A percentile compares a stretch with the other conserved stretches of the same genome.
phyloP scores from a whole-genome alignment of 2,888 invertebrate species.

The Agelastica alni region DNA sequence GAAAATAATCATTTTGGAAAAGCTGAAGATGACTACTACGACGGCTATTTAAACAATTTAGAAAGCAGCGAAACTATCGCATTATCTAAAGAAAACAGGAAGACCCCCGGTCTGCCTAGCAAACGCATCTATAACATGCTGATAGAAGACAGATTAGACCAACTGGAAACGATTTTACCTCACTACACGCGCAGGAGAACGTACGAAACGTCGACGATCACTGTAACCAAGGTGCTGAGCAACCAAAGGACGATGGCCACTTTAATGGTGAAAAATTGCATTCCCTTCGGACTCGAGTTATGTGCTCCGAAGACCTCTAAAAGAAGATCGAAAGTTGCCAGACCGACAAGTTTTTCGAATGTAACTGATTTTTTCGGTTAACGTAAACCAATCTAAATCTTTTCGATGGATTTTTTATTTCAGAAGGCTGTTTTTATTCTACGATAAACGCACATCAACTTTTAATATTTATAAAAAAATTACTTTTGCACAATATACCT shows the following conservation, averaged over 20 bases:
- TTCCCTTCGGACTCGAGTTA: conserved; percentile 50
- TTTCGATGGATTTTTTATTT: too few species aligned
- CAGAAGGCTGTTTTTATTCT: too few species aligned
- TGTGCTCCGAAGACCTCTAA: conserved; percentile 41
- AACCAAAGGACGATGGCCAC: conserved; percentile 51
- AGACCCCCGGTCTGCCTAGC: conserved; percentile 44
- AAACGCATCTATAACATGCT: conserved; percentile 46
- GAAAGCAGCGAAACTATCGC: conserved; percentile 41
- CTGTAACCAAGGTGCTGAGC: conserved; percentile 51
- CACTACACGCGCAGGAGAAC: conserved; percentile 50
- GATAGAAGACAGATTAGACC: conserved; percentile 54
- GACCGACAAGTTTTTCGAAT: conserved; percentile 24
- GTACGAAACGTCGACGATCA: conserved; percentile 53
- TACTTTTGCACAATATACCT: too few species aligned
- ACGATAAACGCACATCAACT: too few species aligned
- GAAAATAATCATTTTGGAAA: not conserved
- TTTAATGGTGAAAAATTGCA: conserved; percentile 52
- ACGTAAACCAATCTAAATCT: too few species aligned
- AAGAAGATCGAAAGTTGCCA: conserved; percentile 42
- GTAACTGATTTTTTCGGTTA: conserved; percentile 5
- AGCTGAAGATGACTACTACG: conserved; percentile 7
- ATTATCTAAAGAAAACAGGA: conserved; percentile 25
- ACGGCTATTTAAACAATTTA: conserved; percentile 9
- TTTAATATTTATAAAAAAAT: too few species aligned
- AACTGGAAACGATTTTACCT: conserved; percentile 52